phyloP scores from a whole-genome alignment of 2,888 invertebrate genomes.

The Unio delphinus region DNA sequence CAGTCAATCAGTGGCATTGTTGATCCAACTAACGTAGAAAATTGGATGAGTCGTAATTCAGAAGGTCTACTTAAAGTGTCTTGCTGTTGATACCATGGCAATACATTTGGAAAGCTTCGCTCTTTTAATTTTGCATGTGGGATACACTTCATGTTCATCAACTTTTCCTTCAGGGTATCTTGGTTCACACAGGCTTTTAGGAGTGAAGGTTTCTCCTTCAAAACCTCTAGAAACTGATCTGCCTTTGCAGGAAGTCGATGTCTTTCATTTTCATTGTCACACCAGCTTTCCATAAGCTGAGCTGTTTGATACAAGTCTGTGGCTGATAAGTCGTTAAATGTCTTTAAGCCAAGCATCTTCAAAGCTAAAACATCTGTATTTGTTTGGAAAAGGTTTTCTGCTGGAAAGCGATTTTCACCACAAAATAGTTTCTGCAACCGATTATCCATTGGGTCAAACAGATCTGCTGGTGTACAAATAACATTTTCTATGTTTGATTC shows the following conservation, averaged over 20 bases:
- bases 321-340: neutral
- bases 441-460: conserved; percentile 11
- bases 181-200: no score
- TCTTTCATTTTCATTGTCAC: no score
- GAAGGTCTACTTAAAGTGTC: no score
- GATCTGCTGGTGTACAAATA: conserved; percentile 7
- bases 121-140: neutral
- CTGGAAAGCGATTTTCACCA: conserved; percentile 11
- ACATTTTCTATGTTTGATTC: neutral
- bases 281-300: no score
- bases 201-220: no score
- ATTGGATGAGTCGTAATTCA: no score
- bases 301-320: conserved; percentile 8
- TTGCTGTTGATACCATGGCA: conserved; percentile 9
- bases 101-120: neutral
- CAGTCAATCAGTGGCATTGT: no score
- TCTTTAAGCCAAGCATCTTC: conserved; percentile 10
- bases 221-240: no score
- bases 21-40: no score
- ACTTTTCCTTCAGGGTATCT: no score
- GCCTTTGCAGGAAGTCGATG: no score
- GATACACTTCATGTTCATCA: conserved; percentile 7
- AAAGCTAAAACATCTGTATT: conserved; percentile 1
- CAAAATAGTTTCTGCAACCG: conserved; percentile 6
- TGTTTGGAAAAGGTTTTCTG: neutral